Percentiles rank a stretch among this genome's conserved stretches.
Conservation (phyloP, 2,797 vertebrate species). For the Poecilia picta region DNA sequence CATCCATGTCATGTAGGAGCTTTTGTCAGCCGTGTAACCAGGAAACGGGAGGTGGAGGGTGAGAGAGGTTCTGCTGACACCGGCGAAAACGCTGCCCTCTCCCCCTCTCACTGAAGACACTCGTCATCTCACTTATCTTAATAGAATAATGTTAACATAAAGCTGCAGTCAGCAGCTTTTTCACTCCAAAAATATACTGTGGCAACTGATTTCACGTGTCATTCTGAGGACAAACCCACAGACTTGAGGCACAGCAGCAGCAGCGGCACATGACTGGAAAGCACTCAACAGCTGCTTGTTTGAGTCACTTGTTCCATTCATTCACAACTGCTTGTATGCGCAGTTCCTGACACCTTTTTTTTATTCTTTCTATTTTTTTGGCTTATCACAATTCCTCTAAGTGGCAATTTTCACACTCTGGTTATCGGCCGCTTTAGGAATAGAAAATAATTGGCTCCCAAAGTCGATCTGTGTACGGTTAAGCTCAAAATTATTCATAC, state of each 20-base stretch:
- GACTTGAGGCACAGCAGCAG: constrained; percentile 4
- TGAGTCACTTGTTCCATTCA: constrained; percentile 17
- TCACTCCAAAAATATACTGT: not conserved
- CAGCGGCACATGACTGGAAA: constrained; percentile 8
- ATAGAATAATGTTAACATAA: constrained; percentile 19
- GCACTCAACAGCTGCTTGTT: not conserved
- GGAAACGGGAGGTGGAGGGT: constrained; percentile 58
- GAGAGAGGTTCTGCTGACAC: constrained; percentile 48
- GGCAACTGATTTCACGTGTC: not conserved
- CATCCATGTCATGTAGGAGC: constrained; percentile 49
- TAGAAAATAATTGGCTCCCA: not conserved
- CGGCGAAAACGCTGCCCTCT: constrained; percentile 34
- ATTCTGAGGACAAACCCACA: constrained; percentile 13
- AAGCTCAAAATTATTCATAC: not conserved
- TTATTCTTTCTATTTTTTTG: no score
- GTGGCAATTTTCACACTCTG: not conserved
- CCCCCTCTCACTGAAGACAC: constrained; percentile 6
- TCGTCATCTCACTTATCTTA: constrained; percentile 21
- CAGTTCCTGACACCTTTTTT: not conserved
- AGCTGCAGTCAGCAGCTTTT: constrained; percentile 14
- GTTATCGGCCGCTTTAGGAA: not conserved
- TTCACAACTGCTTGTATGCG: constrained; percentile 4
- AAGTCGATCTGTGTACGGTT: not conserved
- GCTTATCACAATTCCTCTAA: not conserved
- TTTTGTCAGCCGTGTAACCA: constrained; percentile 56